phyloP scores from a whole-genome alignment of 2,797 vertebrate genomes.

The Pantherophis vulpinus region DNA sequence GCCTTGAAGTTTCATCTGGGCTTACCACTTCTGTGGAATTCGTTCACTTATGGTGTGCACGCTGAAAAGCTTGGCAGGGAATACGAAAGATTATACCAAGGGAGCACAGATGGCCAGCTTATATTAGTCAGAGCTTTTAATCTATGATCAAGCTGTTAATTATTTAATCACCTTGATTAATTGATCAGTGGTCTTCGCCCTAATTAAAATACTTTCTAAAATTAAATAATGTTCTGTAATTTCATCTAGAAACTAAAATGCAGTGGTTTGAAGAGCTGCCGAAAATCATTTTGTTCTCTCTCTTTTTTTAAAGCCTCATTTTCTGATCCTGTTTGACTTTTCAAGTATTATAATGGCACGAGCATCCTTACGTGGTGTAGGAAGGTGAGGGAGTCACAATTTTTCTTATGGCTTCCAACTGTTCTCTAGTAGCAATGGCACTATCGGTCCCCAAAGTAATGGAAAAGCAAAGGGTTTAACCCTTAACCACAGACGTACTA shows the following conservation, averaged over 20 bases:
- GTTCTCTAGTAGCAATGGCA: not conserved
- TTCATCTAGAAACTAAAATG: not conserved
- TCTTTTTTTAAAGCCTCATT: not conserved
- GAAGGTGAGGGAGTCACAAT: not conserved
- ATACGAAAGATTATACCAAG: not conserved
- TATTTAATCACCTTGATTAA: conserved; percentile 4
- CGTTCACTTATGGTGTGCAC: not conserved
- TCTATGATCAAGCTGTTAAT: not conserved
- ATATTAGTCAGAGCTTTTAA: conserved; percentile 5
- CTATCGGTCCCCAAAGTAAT: not conserved
- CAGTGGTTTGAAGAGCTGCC: not conserved
- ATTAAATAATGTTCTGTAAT: not conserved
- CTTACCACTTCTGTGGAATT: not conserved
- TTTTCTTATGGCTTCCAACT: not conserved
- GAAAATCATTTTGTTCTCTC: not conserved
- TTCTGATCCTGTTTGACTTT: not conserved
- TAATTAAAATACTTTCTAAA: not conserved
- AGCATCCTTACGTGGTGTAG: not conserved
- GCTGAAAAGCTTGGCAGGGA: not conserved
- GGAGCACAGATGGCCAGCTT: not conserved
- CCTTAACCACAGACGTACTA: too few relatives aligned
- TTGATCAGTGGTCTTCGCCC: not conserved
- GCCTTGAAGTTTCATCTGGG: not conserved
- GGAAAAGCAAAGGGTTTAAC: not conserved
- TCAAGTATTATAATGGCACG: not conserved